These are phyloP conservation scores for Gymnothorax javanicus DNA, from an alignment of 2,797 vertebrate species.

Conservation along the genomic window DNA sequence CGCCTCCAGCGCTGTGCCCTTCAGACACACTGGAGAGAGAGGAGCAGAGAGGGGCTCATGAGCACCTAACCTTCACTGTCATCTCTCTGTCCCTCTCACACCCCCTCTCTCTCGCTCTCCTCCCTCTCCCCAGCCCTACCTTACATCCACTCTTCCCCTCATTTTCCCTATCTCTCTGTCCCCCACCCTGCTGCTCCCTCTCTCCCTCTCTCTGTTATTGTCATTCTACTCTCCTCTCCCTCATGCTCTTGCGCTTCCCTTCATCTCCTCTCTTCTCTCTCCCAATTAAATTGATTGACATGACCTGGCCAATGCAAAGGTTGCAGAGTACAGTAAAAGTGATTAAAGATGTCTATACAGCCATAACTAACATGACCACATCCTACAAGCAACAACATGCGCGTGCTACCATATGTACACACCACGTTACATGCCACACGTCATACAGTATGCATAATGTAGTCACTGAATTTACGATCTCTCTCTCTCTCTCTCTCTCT, in stretches of 20 bases:
- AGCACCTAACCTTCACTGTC: neutral
- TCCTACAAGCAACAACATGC: too few species aligned
- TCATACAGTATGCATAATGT: too few species aligned
- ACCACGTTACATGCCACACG: too few species aligned
- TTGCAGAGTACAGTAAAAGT: too few species aligned
- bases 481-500: conserved; percentile 18
- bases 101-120: neutral
- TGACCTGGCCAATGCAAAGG: too few species aligned
- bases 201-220: neutral
- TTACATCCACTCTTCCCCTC: neutral
- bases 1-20: neutral
- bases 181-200: neutral
- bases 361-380: too few species aligned
- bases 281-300: too few species aligned
- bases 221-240: neutral
- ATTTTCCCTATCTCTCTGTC: neutral
- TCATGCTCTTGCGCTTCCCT: neutral
- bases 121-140: neutral
- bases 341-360: too few species aligned
- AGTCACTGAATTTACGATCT: neutral
- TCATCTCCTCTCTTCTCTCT: neutral
- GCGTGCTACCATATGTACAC: too few species aligned
- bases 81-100: neutral
- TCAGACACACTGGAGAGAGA: neutral
- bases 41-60: neutral